Conservation (phyloP, 1,140 invertebrate genomes). For the Mercenaria mercenaria region DNA sequence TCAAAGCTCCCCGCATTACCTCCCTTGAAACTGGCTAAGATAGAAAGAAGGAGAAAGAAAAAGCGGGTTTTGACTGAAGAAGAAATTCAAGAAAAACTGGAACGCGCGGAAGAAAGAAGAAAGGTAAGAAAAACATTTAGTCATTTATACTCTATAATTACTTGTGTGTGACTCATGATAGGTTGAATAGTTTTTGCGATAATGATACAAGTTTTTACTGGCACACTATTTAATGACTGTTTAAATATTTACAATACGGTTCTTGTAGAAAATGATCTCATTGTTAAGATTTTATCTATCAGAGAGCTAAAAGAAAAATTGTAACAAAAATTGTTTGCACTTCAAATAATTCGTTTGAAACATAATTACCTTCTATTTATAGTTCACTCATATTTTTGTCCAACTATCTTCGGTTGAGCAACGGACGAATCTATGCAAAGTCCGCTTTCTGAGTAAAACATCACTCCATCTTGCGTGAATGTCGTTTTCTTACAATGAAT, state of each 20-base stretch:
- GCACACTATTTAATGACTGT: neutral
- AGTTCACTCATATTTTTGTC: no score
- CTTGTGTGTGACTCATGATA: neutral
- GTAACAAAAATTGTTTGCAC: neutral
- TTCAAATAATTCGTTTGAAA: neutral
- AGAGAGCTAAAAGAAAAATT: neutral
- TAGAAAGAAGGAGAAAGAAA: constrained; percentile 76
- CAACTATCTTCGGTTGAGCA: no score
- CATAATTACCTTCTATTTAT: no score
- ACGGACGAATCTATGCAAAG: no score
- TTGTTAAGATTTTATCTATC: neutral
- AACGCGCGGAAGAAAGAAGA: constrained; percentile 77
- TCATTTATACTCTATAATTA: no score
- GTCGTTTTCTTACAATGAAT: no score
- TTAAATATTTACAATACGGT: neutral
- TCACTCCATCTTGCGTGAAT: no score
- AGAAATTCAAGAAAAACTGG: constrained; percentile 79
- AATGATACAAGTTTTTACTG: neutral
- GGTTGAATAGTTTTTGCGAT: neutral
- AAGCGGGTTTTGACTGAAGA: constrained; percentile 78
- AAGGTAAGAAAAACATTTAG: constrained; percentile 76
- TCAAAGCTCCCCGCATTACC: constrained; percentile 45
- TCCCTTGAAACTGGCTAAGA: constrained; percentile 74
- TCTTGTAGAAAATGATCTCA: neutral
- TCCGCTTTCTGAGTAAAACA: no score